These are phyloP conservation scores for Drosophila trapezifrons DNA, from an alignment of 1,140 invertebrate species.

Conservation along the genomic window DNA sequence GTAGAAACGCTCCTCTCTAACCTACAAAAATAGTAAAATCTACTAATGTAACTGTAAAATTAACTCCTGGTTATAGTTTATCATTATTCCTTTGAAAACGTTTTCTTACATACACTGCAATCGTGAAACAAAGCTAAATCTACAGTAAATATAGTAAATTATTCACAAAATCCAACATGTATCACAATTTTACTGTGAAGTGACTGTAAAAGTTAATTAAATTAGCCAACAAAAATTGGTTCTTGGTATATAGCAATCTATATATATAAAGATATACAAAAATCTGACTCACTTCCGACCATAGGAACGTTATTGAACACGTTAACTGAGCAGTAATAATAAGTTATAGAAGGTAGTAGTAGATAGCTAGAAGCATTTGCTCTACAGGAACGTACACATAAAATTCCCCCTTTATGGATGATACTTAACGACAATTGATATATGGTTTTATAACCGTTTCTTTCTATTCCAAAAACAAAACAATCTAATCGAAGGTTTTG, in stretches of 20 bases:
- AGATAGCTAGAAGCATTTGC: slow-evolving; percentile 8
- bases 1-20: too few relatives aligned
- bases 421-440: slow-evolving; percentile 22
- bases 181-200: background rate
- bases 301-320: background rate
- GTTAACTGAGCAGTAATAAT: background rate
- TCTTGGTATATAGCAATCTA: too few relatives aligned
- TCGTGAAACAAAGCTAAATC: too few relatives aligned
- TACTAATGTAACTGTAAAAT: too few relatives aligned
- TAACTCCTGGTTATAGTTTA: too few relatives aligned
- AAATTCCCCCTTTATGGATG: background rate
- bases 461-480: background rate
- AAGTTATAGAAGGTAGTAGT: background rate
- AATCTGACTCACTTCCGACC: slow-evolving; percentile 4
- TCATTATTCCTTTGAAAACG: too few relatives aligned
- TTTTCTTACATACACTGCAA: too few relatives aligned
- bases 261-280: too few relatives aligned
- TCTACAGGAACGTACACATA: background rate
- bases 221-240: background rate
- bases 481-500: slow-evolving; percentile 36
- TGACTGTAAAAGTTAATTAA: background rate
- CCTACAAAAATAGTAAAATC: too few relatives aligned
- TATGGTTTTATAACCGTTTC: slow-evolving; percentile 5
- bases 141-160: too few relatives aligned
- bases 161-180: too few relatives aligned